Evolutionary conservation across 92 coral and sea anemone genomes (phyloP).

Genomic region (Diadumene lineata): DNA sequence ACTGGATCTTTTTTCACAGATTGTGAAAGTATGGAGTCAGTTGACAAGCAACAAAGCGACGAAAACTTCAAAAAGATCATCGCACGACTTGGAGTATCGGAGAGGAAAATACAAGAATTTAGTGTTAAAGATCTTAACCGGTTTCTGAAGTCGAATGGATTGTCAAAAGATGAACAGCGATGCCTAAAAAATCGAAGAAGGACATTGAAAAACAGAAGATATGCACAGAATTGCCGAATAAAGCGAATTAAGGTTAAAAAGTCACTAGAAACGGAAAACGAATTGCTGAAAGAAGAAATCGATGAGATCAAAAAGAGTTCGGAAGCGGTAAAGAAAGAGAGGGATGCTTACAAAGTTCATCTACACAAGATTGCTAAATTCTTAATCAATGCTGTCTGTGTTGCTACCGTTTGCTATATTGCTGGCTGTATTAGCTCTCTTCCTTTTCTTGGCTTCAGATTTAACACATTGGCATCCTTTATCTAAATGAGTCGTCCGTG

Average conservation of each 20-base stretch:
- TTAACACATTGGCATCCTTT: too few relatives aligned
- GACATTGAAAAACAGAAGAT: conserved; percentile 81
- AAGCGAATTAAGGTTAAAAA: conserved; percentile 63
- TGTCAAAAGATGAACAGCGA: conserved; percentile 37
- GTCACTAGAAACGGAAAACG: conserved; percentile 37
- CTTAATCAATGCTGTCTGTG: too few relatives aligned
- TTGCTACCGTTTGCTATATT: too few relatives aligned
- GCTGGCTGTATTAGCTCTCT: too few relatives aligned
- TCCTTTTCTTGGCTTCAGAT: too few relatives aligned
- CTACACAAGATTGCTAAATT: background rate
- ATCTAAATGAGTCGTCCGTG: too few relatives aligned
- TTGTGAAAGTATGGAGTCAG: background rate
- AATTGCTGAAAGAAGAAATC: conserved; percentile 36
- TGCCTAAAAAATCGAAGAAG: conserved; percentile 65
- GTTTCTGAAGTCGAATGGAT: conserved; percentile 54
- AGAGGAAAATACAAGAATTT: conserved; percentile 44
- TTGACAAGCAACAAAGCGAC: background rate
- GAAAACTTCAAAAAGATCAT: background rate
- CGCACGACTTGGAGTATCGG: conserved; percentile 36
- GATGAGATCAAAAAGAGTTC: conserved; percentile 33
- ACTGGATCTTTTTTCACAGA: conserved; percentile 18
- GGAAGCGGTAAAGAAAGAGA: conserved; percentile 31
- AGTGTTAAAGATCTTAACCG: conserved; percentile 74
- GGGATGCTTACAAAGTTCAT: conserved; percentile 29
- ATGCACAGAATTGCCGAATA: conserved; percentile 79